Percentiles rank a stretch among this genome's conserved stretches.
phyloP scores from a whole-genome alignment of 2,113 vertebrate species.

The Pteruthius melanotis region DNA sequence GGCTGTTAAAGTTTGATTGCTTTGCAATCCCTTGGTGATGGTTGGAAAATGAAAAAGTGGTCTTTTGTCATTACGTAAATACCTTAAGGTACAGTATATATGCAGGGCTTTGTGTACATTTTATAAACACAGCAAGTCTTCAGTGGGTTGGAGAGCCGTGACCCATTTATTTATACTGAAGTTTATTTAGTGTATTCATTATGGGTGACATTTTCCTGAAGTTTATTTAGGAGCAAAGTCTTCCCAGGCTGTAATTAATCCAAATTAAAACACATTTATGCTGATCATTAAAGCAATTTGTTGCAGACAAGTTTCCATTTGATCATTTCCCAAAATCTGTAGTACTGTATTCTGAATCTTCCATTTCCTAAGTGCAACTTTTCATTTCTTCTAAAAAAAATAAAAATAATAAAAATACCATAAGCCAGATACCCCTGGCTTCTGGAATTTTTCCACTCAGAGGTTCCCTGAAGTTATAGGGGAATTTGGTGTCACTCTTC shows the following conservation, averaged over 20 bases:
- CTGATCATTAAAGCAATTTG: slow-evolving; percentile 48
- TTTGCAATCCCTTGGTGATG: slow-evolving; percentile 57
- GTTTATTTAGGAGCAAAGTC: slow-evolving; percentile 46
- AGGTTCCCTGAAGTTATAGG: not conserved
- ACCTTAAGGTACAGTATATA: slow-evolving; percentile 32
- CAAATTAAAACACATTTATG: slow-evolving; percentile 60
- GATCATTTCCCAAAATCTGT: slow-evolving; percentile 35
- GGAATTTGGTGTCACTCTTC: not conserved
- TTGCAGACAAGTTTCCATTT: slow-evolving; percentile 48
- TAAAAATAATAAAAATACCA: not conserved
- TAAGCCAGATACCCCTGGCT: not conserved
- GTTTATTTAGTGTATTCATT: slow-evolving; percentile 42
- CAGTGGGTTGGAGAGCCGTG: not conserved
- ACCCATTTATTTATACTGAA: slow-evolving; percentile 37
- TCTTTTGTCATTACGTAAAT: slow-evolving; percentile 41
- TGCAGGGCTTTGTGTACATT: slow-evolving; percentile 43
- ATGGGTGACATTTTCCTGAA: slow-evolving; percentile 46
- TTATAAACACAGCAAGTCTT: slow-evolving; percentile 44
- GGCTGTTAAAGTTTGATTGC: slow-evolving; percentile 69
- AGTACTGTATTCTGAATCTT: slow-evolving; percentile 13
- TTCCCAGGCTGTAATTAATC: slow-evolving; percentile 56
- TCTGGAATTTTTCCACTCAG: not conserved
- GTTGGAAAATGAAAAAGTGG: slow-evolving; percentile 59
- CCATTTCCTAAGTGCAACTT: not conserved
- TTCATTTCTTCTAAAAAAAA: not conserved